Percentiles rank a stretch among this genome's conserved stretches.
phyloP scores from a whole-genome alignment of 2,113 vertebrate genomes.

The Mola mola region DNA sequence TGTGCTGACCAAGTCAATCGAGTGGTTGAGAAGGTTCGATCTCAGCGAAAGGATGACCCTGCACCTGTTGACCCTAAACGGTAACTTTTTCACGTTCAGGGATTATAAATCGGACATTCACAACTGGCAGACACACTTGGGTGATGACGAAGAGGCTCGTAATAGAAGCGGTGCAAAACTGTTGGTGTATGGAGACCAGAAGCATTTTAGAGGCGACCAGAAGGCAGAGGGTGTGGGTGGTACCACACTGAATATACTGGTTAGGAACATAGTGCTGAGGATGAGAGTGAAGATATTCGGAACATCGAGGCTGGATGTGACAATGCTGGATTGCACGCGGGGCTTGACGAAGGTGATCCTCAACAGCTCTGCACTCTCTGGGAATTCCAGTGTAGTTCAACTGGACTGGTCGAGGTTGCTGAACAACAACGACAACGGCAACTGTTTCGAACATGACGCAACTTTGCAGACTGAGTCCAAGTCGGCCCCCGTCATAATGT shows the following conservation, averaged over 20 bases:
- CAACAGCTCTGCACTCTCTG: not conserved
- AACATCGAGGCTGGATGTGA: not conserved
- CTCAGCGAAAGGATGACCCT: not conserved
- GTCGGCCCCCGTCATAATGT: slow-evolving; percentile 1
- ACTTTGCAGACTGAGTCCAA: not conserved
- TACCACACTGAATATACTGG: not conserved
- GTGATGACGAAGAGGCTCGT: not conserved
- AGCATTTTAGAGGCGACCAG: not conserved
- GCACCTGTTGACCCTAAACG: not conserved
- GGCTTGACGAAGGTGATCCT: not conserved
- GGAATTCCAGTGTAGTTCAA: not conserved
- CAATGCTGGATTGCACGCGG: not conserved
- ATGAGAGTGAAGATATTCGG: not conserved
- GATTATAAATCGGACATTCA: not conserved
- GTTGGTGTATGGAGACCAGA: not conserved
- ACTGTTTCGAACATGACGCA: not conserved
- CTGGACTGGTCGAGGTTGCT: not conserved
- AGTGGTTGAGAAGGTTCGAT: not conserved
- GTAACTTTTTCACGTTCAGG: not conserved
- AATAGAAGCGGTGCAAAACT: not conserved
- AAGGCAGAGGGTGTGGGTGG: not conserved
- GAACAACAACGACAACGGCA: not conserved
- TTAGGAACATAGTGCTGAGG: not conserved
- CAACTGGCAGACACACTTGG: not conserved
- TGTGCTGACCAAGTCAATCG: not conserved